These are phyloP conservation scores for Pseudonaja textilis DNA, from an alignment of 2,113 vertebrate genomes.

Conservation along the genomic window DNA sequence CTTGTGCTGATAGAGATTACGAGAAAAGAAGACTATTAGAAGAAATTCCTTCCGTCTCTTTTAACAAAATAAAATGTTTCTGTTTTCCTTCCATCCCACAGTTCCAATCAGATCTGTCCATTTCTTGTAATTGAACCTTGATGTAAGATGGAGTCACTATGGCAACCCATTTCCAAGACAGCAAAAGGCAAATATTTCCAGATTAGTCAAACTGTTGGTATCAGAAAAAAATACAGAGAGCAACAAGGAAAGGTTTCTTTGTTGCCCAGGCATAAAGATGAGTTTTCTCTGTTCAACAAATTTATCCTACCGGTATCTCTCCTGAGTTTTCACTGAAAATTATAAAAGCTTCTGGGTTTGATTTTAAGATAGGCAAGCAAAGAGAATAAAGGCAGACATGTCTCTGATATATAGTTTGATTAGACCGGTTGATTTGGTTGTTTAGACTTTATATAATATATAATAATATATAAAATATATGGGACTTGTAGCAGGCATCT, in stretches of 20 bases:
- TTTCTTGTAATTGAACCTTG: conserved; percentile 20
- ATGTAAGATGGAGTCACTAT: conserved; percentile 17
- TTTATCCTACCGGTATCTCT: not conserved
- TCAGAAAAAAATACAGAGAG: not conserved
- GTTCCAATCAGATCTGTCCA: not conserved
- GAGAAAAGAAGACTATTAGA: not conserved
- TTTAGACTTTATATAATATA: not conserved
- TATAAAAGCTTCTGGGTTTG: not conserved
- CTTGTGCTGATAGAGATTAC: not conserved
- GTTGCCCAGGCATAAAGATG: not conserved
- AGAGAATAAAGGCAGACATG: not conserved
- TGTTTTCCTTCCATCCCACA: not conserved
- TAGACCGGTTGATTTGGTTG: not conserved
- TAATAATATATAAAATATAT: no score
- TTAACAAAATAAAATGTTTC: not conserved
- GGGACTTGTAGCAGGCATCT: not conserved
- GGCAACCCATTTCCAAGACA: conserved; percentile 25
- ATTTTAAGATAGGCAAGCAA: not conserved
- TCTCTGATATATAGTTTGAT: not conserved
- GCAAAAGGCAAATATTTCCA: conserved; percentile 10
- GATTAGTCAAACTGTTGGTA: not conserved
- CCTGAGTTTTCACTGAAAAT: not conserved
- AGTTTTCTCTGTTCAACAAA: not conserved
- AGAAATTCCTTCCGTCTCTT: not conserved
- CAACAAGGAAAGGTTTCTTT: not conserved